Evolutionary conservation across 1,140 invertebrate genomes (phyloP).

Genomic region (Fopius arisanus): DNA sequence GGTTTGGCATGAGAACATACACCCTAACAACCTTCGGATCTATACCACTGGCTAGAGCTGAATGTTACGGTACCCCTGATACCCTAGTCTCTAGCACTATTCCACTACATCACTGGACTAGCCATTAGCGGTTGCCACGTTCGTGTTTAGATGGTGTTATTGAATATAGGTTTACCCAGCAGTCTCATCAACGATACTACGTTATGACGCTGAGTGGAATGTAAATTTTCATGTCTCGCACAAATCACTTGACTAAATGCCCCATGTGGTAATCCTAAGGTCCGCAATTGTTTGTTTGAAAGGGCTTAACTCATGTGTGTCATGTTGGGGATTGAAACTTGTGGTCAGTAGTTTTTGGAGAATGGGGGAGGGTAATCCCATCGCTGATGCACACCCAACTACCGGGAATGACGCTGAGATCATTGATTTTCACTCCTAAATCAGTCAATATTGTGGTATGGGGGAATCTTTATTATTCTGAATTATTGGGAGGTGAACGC

Average conservation of each 20-base stretch:
- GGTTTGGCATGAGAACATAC: conserved; percentile 61
- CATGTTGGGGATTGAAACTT: too few relatives aligned
- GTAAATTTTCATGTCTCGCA: neutral
- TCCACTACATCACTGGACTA: conserved; percentile 25
- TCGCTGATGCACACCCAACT: too few relatives aligned
- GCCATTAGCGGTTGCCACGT: conserved; percentile 31
- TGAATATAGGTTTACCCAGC: conserved; percentile 22
- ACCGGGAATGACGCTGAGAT: too few relatives aligned
- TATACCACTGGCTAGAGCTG: conserved; percentile 7
- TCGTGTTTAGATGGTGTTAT: conserved; percentile 34
- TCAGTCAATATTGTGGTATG: too few relatives aligned
- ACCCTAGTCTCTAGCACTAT: neutral
- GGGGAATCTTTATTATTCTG: too few relatives aligned
- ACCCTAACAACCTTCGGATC: neutral
- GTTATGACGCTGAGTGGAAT: neutral
- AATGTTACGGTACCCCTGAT: conserved; percentile 4
- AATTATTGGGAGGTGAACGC: too few relatives aligned
- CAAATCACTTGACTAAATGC: neutral
- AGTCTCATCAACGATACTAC: conserved; percentile 22
- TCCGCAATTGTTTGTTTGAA: too few relatives aligned
- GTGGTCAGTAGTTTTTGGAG: too few relatives aligned
- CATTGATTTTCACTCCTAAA: too few relatives aligned
- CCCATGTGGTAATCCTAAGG: too few relatives aligned
- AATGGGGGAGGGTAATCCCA: too few relatives aligned
- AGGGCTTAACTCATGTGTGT: too few relatives aligned